phyloP scores from a whole-genome alignment of 2,113 vertebrate species.

The Malurus elegans region DNA sequence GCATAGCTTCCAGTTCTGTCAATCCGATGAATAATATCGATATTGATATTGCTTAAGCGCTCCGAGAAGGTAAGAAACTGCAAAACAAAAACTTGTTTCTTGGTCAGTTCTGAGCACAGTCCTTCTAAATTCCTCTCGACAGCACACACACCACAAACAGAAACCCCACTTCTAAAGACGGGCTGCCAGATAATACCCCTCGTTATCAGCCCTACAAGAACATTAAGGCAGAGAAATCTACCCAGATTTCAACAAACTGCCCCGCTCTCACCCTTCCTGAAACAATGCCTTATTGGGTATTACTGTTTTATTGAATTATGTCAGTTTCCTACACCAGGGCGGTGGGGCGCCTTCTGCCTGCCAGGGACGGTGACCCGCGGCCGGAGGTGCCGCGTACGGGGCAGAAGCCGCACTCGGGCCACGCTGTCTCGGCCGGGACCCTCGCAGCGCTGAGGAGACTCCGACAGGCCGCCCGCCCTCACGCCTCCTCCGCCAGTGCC shows the following conservation, averaged over 20 bases:
- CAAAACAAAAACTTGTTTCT: not conserved
- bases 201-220: not conserved
- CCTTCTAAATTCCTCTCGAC: not conserved
- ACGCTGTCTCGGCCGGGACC: not conserved
- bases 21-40: constrained; percentile 94
- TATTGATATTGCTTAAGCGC: constrained; percentile 91
- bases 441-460: not conserved
- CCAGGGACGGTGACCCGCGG: accelerated
- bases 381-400: accelerated
- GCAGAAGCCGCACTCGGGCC: not conserved
- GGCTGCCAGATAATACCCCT: accelerated
- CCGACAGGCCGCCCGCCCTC: not conserved
- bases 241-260: too few relatives aligned
- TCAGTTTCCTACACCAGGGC: accelerated
- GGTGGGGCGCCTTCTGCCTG: accelerated
- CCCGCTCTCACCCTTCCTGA: not conserved
- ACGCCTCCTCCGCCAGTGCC: not conserved
- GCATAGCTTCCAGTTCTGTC: constrained; percentile 87
- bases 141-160: not conserved
- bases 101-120: not conserved
- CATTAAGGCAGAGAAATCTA: not conserved
- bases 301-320: accelerated
- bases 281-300: accelerated
- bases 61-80: constrained; percentile 98
- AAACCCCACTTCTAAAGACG: accelerated